A percentile compares a stretch with the other conserved stretches of the same genome.
Evolutionary conservation across 2,888 invertebrate genomes (phyloP).

Genomic region (Eubasilissa splendida): DNA sequence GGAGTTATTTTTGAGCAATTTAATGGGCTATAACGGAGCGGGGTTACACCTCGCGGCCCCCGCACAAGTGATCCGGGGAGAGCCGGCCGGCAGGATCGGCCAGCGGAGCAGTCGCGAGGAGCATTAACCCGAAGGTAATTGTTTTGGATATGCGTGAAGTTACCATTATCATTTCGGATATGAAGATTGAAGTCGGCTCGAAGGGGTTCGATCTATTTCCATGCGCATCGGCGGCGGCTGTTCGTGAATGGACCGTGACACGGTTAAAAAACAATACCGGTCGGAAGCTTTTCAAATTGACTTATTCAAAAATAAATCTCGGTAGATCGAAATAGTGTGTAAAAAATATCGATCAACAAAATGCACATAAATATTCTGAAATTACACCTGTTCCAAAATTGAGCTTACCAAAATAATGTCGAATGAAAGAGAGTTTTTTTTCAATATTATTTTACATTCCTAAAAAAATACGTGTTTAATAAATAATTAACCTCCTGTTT

Average conservation of each 20-base stretch:
- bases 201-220: constrained; percentile 45
- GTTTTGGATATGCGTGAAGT: constrained; percentile 55
- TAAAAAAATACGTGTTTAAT: too few relatives aligned
- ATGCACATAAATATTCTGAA: not conserved
- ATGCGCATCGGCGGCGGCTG: constrained; percentile 46
- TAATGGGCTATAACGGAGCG: constrained; percentile 55
- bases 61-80: constrained; percentile 13
- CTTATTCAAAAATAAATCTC: constrained; percentile 6
- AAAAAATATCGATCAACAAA: not conserved
- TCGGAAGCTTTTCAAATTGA: constrained; percentile 46
- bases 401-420: too few relatives aligned
- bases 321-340: not conserved
- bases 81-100: constrained; percentile 17
- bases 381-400: not conserved
- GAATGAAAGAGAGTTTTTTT: too few relatives aligned
- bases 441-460: too few relatives aligned
- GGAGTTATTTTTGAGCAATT: constrained; percentile 55
- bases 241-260: constrained; percentile 51
- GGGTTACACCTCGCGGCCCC: constrained; percentile 38
- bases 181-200: constrained; percentile 34
- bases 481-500: too few relatives aligned
- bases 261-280: constrained; percentile 49
- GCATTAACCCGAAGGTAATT: constrained; percentile 49
- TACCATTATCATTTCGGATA: constrained; percentile 51
- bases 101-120: constrained; percentile 31